Evolutionary conservation across 2,888 invertebrate species (phyloP).

Genomic region (Polylopha cassiicola): DNA sequence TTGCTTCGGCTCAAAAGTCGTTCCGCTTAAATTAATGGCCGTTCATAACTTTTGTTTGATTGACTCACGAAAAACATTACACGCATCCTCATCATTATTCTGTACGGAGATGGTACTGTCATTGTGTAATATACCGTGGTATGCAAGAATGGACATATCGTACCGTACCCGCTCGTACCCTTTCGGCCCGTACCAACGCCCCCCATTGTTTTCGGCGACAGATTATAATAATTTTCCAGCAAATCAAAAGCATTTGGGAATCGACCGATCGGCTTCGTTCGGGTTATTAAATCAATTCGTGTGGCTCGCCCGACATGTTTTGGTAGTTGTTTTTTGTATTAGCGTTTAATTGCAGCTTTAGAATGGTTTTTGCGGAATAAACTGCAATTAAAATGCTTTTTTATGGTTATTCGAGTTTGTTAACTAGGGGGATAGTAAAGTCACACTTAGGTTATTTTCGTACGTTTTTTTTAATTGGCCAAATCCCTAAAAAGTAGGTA

Average conservation of each 20-base stretch:
- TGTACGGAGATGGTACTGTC: constrained; percentile 44
- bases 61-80: constrained; percentile 37
- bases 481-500: too few relatives aligned
- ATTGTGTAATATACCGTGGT: constrained; percentile 35
- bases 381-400: too few relatives aligned
- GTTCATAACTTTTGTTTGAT: constrained; percentile 41
- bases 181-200: constrained; percentile 45
- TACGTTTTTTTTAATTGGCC: too few relatives aligned
- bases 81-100: constrained; percentile 48
- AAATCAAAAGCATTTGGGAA: constrained; percentile 73
- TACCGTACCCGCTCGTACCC: constrained; percentile 29
- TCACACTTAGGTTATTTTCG: too few relatives aligned
- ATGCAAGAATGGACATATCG: constrained; percentile 35
- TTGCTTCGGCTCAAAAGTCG: constrained; percentile 30
- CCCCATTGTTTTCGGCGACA: constrained; percentile 65
- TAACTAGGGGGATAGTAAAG: too few relatives aligned
- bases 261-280: constrained; percentile 60
- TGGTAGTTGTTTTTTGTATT: constrained; percentile 33
- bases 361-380: too few relatives aligned
- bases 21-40: constrained; percentile 44
- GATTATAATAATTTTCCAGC: constrained; percentile 71
- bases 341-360: constrained; percentile 13
- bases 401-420: too few relatives aligned
- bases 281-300: constrained; percentile 64
- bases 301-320: constrained; percentile 29